These are phyloP conservation scores for Drosophila algonquin DNA, from an alignment of 2,888 invertebrate genomes.

Conservation along the genomic window DNA sequence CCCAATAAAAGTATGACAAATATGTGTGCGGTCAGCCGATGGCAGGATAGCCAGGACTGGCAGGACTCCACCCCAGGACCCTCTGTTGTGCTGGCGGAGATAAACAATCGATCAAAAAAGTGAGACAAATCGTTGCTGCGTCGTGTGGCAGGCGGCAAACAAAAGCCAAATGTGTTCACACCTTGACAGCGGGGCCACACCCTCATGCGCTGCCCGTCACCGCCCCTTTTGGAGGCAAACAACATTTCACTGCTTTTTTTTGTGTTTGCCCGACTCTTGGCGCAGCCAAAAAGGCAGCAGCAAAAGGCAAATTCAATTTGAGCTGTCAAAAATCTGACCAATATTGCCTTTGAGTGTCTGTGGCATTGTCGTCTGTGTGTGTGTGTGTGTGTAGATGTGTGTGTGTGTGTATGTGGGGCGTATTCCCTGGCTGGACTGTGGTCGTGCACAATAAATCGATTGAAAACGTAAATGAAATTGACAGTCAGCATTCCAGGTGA, in stretches of 20 bases:
- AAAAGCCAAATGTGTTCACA: slow-evolving; percentile 74
- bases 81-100: slow-evolving; percentile 22
- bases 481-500: slow-evolving; percentile 74
- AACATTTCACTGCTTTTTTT: slow-evolving; percentile 59
- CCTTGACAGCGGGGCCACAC: slow-evolving; percentile 50
- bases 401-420: slow-evolving; percentile 10
- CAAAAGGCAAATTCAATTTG: slow-evolving; percentile 73
- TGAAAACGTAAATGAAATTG: slow-evolving; percentile 80
- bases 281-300: slow-evolving; percentile 48
- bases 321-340: slow-evolving; percentile 80
- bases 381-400: slow-evolving; percentile 25
- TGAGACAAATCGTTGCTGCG: slow-evolving; percentile 66
- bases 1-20: slow-evolving; percentile 56
- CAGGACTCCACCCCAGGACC: background rate
- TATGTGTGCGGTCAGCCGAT: slow-evolving; percentile 46
- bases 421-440: slow-evolving; percentile 31
- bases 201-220: slow-evolving; percentile 18
- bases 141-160: slow-evolving; percentile 67
- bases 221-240: slow-evolving; percentile 64
- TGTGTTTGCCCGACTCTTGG: slow-evolving; percentile 10
- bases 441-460: slow-evolving; percentile 68
- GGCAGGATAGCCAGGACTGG: background rate
- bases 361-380: slow-evolving; percentile 15
- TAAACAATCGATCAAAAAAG: slow-evolving; percentile 75
- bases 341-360: slow-evolving; percentile 66